A percentile compares a stretch with the other conserved stretches of the same genome.
Conservation (phyloP, 2,797 vertebrate species). For the Choloepus didactylus region DNA sequence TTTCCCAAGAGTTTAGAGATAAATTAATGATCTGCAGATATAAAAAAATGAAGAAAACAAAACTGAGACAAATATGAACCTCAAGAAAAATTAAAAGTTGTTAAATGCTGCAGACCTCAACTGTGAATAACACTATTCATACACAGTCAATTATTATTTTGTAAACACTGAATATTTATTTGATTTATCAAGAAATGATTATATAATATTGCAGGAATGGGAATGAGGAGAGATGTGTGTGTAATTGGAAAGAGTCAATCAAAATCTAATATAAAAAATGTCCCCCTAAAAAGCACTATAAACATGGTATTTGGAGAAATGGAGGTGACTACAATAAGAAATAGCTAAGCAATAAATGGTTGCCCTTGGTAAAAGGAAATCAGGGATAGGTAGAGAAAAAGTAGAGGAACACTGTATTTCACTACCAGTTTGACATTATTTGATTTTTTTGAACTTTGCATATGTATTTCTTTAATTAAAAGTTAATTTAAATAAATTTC, state of each 20-base stretch:
- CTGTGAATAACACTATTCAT: neutral
- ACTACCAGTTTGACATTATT: neutral
- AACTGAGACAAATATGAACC: neutral
- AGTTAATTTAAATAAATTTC: neutral
- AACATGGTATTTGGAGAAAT: neutral
- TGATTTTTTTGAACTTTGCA: conserved; percentile 6
- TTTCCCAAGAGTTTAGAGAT: neutral
- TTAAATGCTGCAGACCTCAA: neutral
- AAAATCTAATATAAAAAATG: conserved; percentile 9
- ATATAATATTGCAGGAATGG: neutral
- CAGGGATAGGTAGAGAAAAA: neutral
- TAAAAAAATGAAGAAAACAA: conserved; percentile 9
- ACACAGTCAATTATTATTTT: neutral
- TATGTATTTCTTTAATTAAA: conserved; percentile 1
- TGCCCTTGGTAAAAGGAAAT: neutral
- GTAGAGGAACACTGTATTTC: neutral
- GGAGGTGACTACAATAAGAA: neutral
- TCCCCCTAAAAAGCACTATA: neutral
- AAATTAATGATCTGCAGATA: neutral
- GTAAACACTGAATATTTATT: neutral
- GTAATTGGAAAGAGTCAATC: neutral
- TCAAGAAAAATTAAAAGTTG: neutral
- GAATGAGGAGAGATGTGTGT: neutral
- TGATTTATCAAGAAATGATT: neutral
- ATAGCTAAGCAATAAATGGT: neutral